Conservation (phyloP, 2,113 vertebrate species). For the Malurus cyaneus region DNA sequence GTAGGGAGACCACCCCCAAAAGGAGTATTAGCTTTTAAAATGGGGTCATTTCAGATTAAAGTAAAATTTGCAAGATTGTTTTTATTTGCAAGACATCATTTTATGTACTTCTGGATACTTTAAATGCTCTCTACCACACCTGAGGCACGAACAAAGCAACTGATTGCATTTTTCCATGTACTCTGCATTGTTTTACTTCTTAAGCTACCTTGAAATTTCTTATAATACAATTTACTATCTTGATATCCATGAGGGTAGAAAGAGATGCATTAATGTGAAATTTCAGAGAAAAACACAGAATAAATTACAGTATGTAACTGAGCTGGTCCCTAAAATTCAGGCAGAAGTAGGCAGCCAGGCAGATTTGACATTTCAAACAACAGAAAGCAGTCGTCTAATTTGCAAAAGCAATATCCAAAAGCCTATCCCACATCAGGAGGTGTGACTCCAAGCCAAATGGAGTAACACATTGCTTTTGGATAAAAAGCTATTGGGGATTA, state of each 20-base stretch:
- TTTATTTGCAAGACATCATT: too few relatives aligned
- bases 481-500: slow-evolving; percentile 55
- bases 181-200: not conserved
- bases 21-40: not conserved
- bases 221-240: not conserved
- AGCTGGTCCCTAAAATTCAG: not conserved
- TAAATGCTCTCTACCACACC: not conserved
- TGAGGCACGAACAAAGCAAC: not conserved
- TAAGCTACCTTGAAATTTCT: not conserved
- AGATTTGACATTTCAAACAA: not conserved
- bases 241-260: not conserved
- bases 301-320: not conserved
- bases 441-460: slow-evolving; percentile 49
- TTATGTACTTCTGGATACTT: not conserved
- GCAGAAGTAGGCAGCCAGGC: not conserved
- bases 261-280: not conserved
- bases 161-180: not conserved
- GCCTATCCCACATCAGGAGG: not conserved
- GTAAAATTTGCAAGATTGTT: not conserved
- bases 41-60: not conserved
- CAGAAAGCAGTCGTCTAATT: not conserved
- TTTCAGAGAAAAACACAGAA: not conserved
- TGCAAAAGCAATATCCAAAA: not conserved
- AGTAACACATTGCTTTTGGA: slow-evolving; percentile 48
- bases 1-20: not conserved